Conservation (phyloP, 2,888 invertebrate genomes). For the Torymus texanus region DNA sequence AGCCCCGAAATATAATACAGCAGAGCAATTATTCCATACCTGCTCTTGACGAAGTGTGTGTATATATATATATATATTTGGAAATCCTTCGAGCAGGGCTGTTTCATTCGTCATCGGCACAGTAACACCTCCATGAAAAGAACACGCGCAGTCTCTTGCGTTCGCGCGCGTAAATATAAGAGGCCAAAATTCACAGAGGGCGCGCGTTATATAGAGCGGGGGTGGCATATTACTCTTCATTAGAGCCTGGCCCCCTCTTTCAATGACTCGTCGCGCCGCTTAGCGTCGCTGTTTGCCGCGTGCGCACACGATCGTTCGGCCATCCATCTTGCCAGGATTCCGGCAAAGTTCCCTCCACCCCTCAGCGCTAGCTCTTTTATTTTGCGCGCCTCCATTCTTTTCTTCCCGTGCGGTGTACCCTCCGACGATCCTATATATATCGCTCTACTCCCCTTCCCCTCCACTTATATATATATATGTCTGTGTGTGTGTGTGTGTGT, state of each 20-base stretch:
- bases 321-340: slow-evolving; percentile 69
- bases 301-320: slow-evolving; percentile 56
- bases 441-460: slow-evolving; percentile 60
- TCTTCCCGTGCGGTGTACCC: slow-evolving; percentile 54
- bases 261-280: slow-evolving; percentile 74
- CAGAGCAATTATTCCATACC: too few species aligned
- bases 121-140: too few species aligned
- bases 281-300: slow-evolving; percentile 65
- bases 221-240: slow-evolving; percentile 71
- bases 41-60: neutral
- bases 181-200: slow-evolving; percentile 6
- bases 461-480: slow-evolving; percentile 62
- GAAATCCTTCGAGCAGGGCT: neutral
- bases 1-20: too few species aligned
- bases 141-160: too few species aligned
- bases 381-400: slow-evolving; percentile 59
- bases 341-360: slow-evolving; percentile 12
- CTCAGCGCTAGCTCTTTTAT: slow-evolving; percentile 50
- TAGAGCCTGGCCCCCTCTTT: slow-evolving; percentile 68
- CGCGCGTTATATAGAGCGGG: neutral
- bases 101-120: too few species aligned
- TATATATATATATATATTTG: neutral
- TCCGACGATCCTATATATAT: slow-evolving; percentile 58
- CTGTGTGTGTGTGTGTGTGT: too few species aligned
- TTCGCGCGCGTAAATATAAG: too few species aligned